Base-by-base conservation (phyloP, 2,113 vertebrate species). In the Dipodomys stephensi region DNA sequence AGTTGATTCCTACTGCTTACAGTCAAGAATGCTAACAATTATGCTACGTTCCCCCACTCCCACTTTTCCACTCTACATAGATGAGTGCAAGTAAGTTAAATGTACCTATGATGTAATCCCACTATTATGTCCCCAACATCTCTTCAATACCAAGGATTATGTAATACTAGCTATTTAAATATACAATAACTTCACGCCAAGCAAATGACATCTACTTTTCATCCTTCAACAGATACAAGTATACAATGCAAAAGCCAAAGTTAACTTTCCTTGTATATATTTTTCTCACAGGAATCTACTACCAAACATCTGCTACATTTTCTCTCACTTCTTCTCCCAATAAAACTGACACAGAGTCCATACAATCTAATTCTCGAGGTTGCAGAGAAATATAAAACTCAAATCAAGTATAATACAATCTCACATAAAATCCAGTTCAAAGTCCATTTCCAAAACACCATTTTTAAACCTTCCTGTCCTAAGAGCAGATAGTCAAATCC, bases 281-380 rank as follows among this genome's bases (percentile, higher is more conserved):
- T 53, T 46, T 74, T 68, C 68, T 91, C 35, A 32, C 39, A 84
- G 93, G 62, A 84, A 92, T 69, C 64, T 30, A 83, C 16, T 69
- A 49, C 25, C 90, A 87, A 91, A 94, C 12, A 19, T 91, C 91
- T 92, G 71, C n/a, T 91, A 81, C 19, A 27, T 79, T 92, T 88
- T 62, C 53, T 78, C 44, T 80, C 94, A n/a, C 69, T 60, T 86
- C 81, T 81, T 69, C 72, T 94, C 49, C 77, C 57, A 81, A 44
- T 0, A 80, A 35, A 89, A 84, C 0, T 94, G 53, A 18, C 53
- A 57, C 53, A 57, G 13, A 57, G 88, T 65, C 57, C 68, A 62
- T 84, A 28, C 88, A 87, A 62, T 16, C 77, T 87, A 88, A 90
- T 74, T 84, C 44, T 88, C 79, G 83, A 90, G 27, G 13, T 11